A percentile compares a stretch with the other conserved stretches of the same genome.
Conservation (phyloP, 2,888 invertebrate genomes). For the Hyalella azteca region DNA sequence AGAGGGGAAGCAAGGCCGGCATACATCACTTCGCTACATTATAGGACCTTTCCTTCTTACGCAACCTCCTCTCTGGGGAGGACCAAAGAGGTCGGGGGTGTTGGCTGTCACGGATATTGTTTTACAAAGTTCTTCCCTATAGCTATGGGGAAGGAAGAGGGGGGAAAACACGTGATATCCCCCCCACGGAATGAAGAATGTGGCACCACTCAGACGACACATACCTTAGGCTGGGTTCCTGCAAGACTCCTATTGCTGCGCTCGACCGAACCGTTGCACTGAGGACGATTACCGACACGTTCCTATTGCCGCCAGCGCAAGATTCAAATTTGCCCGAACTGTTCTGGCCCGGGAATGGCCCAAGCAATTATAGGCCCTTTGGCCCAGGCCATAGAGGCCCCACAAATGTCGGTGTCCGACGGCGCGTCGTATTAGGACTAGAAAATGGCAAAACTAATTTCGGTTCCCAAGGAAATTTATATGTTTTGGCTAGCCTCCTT, state of each 20-base stretch:
- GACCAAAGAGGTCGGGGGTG: not conserved
- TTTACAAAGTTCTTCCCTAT: slow-evolving; percentile 29
- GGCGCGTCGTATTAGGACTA: not conserved
- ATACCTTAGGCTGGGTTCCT: not conserved
- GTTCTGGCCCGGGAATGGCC: not conserved
- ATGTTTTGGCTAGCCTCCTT: not conserved
- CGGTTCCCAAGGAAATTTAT: not conserved
- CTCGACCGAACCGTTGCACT: no score
- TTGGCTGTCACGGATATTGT: slow-evolving; percentile 9
- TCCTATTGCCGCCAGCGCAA: not conserved
- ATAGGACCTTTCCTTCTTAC: not conserved
- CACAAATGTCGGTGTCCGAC: not conserved
- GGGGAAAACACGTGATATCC: not conserved
- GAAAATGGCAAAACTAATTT: slow-evolving; percentile 6
- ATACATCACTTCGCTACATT: no score
- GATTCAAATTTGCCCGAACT: not conserved
- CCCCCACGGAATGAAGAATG: not conserved
- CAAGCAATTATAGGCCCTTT: not conserved
- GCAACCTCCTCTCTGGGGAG: not conserved
- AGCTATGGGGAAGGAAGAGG: not conserved
- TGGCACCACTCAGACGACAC: no score
- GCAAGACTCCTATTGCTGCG: not conserved
- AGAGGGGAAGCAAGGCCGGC: no score
- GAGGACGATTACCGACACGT: not conserved
- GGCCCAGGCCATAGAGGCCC: not conserved